Percentiles rank a stretch among this genome's conserved stretches.
Evolutionary conservation across 2,888 invertebrate species (phyloP).

Genomic region (Ophion ellenae): DNA sequence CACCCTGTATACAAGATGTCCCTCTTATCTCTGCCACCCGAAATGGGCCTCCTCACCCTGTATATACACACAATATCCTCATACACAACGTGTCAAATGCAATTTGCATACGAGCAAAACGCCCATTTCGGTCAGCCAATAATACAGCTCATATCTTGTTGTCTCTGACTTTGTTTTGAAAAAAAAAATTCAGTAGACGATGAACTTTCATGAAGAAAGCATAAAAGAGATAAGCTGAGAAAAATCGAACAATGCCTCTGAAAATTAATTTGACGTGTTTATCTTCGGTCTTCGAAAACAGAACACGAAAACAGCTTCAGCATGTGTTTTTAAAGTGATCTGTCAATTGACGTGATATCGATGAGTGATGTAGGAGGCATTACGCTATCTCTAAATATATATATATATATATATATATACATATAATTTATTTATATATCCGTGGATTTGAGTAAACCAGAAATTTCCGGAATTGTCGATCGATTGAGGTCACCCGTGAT

Average conservation of each 20-base stretch:
- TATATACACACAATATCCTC: background rate
- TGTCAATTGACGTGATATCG: background rate
- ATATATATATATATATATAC: background rate
- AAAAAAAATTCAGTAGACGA: background rate
- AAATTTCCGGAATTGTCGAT: constrained; percentile 34
- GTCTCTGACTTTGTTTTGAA: background rate
- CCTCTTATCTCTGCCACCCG: too few species aligned
- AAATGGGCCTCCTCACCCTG: too few species aligned
- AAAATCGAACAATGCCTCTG: background rate
- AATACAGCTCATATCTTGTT: background rate
- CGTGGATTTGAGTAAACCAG: constrained; percentile 18
- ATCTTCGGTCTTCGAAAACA: background rate
- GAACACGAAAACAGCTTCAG: background rate
- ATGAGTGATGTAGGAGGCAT: background rate
- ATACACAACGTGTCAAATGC: background rate
- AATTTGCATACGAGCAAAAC: background rate
- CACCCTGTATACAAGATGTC: too few species aligned
- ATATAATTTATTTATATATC: background rate
- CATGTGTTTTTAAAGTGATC: background rate
- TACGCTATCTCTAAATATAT: background rate
- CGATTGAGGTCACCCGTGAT: constrained; percentile 52
- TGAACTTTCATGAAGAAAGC: background rate
- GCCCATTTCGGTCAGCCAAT: background rate
- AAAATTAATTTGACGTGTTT: background rate
- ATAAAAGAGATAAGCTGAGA: background rate